Base-by-base conservation (phyloP, 2,888 invertebrate species). In the Thera britannica region DNA sequence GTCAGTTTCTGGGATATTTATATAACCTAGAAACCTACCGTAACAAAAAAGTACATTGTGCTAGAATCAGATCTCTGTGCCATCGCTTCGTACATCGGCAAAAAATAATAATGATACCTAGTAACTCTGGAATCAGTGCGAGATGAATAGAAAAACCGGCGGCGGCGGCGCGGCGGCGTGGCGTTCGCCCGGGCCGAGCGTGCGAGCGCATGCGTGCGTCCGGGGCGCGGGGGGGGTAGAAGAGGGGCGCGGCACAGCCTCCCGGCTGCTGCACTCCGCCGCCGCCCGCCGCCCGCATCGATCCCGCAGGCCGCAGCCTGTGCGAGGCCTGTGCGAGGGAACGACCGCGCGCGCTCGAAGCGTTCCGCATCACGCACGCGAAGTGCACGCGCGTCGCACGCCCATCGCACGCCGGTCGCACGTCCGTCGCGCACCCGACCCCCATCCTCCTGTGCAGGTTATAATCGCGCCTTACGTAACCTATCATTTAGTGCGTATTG, bases 231-330 rank as follows among this genome's bases (percentile, higher is more conserved):
- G 59, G 74, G 65, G 80, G 74, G 60, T 73, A 71, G 73, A 77
- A 65, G 79, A 74, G 80, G 84, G 89, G 85, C 86, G 87, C 90
- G 88, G 90, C 90, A 90, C 87, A 86, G 88, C 88, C 88, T 87
- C 87, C 88, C 83, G 82, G 84, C 87, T 83, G 85, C 84, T 88
- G 88, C 92, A 92, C 93, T 93, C 93, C 91, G 91, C 91, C 88
- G 89, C 89, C 92, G 90, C 92, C 90, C 91, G 92, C 91, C 85
- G 90, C 91, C 90, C 90, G 90, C 92, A 92, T 92, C 90, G 92
- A 91, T 91, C 90, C 90, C 90, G 87, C 89, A 89, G 86, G 86
- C 85, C 84, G 83, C 86, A 85, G 83, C 84, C 84, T 85, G 87
- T 82, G 81, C 80, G 81, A 82, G 81, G 81, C 83, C 82, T 23